These are phyloP conservation scores for Cinclus cinclus DNA, from an alignment of 2,113 vertebrate species.

Conservation along the genomic window DNA sequence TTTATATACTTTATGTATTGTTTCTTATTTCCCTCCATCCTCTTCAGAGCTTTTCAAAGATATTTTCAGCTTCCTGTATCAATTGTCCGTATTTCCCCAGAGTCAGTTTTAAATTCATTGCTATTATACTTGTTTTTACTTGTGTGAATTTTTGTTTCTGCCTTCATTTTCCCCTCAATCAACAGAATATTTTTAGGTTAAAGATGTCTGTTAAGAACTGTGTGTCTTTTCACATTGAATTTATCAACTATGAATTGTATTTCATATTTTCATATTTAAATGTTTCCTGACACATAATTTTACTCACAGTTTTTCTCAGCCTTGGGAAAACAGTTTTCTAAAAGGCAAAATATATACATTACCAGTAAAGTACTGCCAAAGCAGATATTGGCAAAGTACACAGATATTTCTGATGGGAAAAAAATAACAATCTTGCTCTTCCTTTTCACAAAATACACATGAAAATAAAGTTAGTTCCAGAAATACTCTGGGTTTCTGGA, in stretches of 20 bases:
- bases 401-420: neutral
- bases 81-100: slow-evolving; percentile 7
- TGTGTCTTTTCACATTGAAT: neutral
- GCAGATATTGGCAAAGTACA: neutral
- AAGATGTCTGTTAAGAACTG: neutral
- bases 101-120: neutral
- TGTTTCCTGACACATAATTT: neutral
- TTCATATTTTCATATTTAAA: neutral
- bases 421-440: neutral
- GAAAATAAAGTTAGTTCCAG: neutral
- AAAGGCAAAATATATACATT: neutral
- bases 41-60: slow-evolving; percentile 1
- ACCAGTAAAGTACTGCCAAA: neutral
- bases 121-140: neutral
- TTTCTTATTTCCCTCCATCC: neutral
- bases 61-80: slow-evolving; percentile 22
- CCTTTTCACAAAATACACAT: neutral
- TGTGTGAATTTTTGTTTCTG: slow-evolving; percentile 4
- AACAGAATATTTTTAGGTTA: neutral
- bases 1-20: neutral
- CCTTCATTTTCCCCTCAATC: neutral
- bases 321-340: neutral
- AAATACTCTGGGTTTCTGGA: neutral
- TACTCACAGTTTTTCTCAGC: slow-evolving; percentile 6
- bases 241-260: slow-evolving; percentile 23